Conservation (phyloP, 2,888 invertebrate species). For the Phalera bucephala region DNA sequence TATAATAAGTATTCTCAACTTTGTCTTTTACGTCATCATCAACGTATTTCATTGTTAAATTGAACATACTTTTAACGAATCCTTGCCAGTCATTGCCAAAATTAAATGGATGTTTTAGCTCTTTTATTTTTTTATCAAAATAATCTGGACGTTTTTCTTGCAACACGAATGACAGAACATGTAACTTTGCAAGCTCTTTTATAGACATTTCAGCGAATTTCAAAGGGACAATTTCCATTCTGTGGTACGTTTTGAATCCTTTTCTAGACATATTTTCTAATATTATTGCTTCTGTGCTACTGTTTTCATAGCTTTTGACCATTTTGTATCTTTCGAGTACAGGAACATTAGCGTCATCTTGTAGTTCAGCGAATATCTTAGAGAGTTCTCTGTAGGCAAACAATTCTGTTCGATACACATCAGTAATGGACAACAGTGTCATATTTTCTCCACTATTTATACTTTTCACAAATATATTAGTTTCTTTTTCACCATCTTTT, state of each 20-base stretch:
- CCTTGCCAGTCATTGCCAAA: slow-evolving; percentile 26
- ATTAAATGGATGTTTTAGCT: slow-evolving; percentile 20
- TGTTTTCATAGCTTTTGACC: slow-evolving; percentile 38
- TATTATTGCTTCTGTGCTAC: slow-evolving; percentile 37
- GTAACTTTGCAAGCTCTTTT: slow-evolving; percentile 49
- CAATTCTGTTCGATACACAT: slow-evolving; percentile 39
- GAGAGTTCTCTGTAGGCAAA: slow-evolving; percentile 42
- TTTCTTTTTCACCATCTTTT: slow-evolving; percentile 34
- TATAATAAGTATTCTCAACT: slow-evolving; percentile 25
- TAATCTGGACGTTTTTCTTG: slow-evolving; percentile 40
- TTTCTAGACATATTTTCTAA: slow-evolving; percentile 43
- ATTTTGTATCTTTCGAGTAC: slow-evolving; percentile 36
- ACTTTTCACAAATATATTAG: slow-evolving; percentile 46
- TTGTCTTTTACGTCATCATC: slow-evolving; percentile 24
- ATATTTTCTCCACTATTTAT: slow-evolving; percentile 30
- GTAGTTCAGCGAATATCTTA: slow-evolving; percentile 34
- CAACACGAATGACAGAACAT: slow-evolving; percentile 46
- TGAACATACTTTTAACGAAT: slow-evolving; percentile 28
- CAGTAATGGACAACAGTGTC: slow-evolving; percentile 29
- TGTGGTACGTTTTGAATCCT: slow-evolving; percentile 38
- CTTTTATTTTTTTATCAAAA: slow-evolving; percentile 37
- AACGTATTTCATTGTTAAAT: slow-evolving; percentile 25
- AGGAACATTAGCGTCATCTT: slow-evolving; percentile 39
- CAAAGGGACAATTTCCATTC: slow-evolving; percentile 38
- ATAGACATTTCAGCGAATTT: slow-evolving; percentile 43